phyloP scores from a whole-genome alignment of 2,797 vertebrate species.

The Enteromius fasciolatus region DNA sequence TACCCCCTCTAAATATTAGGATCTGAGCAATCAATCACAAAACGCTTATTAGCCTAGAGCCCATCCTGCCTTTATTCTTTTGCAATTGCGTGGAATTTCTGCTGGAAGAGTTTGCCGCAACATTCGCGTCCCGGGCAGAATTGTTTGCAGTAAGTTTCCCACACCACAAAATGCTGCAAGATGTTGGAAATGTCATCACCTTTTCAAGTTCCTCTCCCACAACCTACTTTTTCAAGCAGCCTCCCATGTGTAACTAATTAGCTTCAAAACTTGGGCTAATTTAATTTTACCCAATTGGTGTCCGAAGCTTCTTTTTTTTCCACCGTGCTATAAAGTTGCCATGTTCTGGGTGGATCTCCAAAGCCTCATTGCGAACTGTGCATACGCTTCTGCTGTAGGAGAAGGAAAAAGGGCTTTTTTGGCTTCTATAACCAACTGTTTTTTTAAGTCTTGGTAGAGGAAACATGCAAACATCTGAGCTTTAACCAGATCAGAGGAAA shows the following conservation, averaged over 20 bases:
- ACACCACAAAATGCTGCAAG: conserved; percentile 76
- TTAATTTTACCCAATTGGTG: conserved; percentile 62
- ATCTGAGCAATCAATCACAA: conserved; percentile 53
- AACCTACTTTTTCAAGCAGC: conserved; percentile 56
- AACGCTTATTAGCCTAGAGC: conserved; percentile 55
- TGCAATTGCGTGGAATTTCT: conserved; percentile 55
- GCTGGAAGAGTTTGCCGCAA: conserved; percentile 30
- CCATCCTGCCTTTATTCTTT: conserved; percentile 62
- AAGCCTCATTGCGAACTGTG: not conserved
- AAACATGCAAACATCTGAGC: not conserved
- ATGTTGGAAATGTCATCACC: conserved; percentile 77
- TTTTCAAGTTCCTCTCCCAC: conserved; percentile 62
- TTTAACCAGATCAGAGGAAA: not conserved
- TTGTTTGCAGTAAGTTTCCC: conserved; percentile 70
- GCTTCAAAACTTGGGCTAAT: conserved; percentile 67
- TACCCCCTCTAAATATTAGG: conserved; percentile 35
- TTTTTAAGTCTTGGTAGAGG: not conserved
- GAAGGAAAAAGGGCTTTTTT: not conserved
- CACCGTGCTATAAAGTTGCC: conserved; percentile 26
- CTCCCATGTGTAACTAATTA: conserved; percentile 74
- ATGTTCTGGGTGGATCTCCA: conserved; percentile 49
- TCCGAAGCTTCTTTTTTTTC: conserved; percentile 43
- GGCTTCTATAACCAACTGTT: not conserved
- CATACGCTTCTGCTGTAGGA: not conserved
- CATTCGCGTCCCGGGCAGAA: conserved; percentile 59